Base-by-base conservation (phyloP, 1,140 invertebrate genomes). In the Panonychus citri region DNA sequence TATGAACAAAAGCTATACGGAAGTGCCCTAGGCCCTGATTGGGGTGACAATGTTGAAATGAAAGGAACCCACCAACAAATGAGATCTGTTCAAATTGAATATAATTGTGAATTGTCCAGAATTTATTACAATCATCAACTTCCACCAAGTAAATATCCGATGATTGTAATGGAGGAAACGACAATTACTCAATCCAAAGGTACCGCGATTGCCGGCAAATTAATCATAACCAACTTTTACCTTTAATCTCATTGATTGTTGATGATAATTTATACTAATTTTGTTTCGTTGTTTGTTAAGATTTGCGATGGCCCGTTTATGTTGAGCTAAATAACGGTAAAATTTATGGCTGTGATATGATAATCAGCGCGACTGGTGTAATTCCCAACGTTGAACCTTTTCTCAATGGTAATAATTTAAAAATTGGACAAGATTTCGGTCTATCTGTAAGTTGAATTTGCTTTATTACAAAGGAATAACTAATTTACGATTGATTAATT, bases 321-420 rank as follows among this genome's bases (percentile, higher is more conserved):
- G 77, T 83, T 4, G 70, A 77, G 64, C 68, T 91, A 30, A 81
- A 75, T 4, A 87, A 86, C 73, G 81, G 78, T 1, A 78, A 79
- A 66, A 68, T 74, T 13, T 75, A 83, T 64, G 75, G 79, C 12
- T 89, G 86, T 75, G 89, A 98, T 74, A 80, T 97, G 66, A 73
- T 98, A 28, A 76, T 98, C 53, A 95, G 88, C 61, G 94, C 93
- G 3, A 97, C 88, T 43, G 94, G 94, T 19, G 91, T 98, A 2
- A 68, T 73, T 34, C 88, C 77, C n/a, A 73, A 74, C 62, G 66
- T 65, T 12, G 58, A 68, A 15, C 54, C 62, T 34, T 68, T 74
- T 58, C 19, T 64, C n/a, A 42, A 60, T 46, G 65, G 62, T 50
- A 66, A 69, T 55, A 55, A 66, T 65, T 74, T 87, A 48, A 67